Conservation (phyloP, 2,797 vertebrate genomes). For the Danionella dracula region DNA sequence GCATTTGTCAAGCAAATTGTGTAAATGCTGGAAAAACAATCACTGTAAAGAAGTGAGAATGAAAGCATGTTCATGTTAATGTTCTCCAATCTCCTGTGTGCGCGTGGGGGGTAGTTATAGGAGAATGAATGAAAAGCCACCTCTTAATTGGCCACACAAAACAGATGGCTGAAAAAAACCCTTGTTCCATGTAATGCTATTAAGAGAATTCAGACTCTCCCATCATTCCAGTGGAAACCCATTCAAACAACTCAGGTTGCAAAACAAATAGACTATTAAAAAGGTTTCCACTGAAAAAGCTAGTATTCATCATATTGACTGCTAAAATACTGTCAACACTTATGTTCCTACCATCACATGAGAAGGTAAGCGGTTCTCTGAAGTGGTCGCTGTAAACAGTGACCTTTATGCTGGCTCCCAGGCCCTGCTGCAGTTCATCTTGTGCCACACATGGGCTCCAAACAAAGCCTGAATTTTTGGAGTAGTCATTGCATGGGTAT, state of each 20-base stretch:
- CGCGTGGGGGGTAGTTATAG: neutral
- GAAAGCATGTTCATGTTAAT: neutral
- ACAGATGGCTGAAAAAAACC: constrained; percentile 40
- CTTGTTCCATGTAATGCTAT: constrained; percentile 40
- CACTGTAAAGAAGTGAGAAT: neutral
- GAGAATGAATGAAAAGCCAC: constrained; percentile 30
- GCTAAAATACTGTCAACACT: too few relatives aligned
- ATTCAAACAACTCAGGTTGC: neutral
- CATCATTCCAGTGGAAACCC: neutral
- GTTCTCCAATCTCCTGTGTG: constrained; percentile 12
- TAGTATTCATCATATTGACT: too few relatives aligned
- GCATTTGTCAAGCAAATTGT: constrained; percentile 12
- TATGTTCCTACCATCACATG: constrained; percentile 87
- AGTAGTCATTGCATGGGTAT: constrained; percentile 63
- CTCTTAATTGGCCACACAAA: constrained; percentile 40
- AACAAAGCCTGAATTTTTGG: constrained; percentile 75
- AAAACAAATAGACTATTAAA: neutral
- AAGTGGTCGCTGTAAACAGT: constrained; percentile 78
- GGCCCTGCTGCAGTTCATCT: constrained; percentile 78
- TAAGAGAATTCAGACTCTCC: constrained; percentile 27
- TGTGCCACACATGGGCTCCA: constrained; percentile 77
- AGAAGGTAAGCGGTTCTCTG: constrained; percentile 87
- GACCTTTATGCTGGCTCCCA: constrained; percentile 84
- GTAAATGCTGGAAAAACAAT: neutral
- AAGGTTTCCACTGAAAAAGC: neutral